These are phyloP conservation scores for Drosophila nigritarsus DNA, from an alignment of 2,888 invertebrate species.

Conservation along the genomic window DNA sequence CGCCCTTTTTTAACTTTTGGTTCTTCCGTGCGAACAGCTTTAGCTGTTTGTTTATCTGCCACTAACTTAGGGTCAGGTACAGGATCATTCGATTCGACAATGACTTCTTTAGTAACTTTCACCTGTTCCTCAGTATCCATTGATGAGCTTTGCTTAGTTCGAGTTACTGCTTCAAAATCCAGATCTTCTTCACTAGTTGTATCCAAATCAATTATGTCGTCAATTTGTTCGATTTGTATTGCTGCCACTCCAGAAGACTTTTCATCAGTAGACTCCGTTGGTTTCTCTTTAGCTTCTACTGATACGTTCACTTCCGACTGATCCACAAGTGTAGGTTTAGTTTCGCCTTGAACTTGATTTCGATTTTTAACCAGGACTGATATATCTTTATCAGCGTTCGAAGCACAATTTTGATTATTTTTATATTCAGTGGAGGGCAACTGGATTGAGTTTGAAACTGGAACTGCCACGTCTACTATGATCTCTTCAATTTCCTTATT, in stretches of 20 bases:
- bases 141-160: not conserved
- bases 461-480: not conserved
- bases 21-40: not conserved
- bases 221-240: not conserved
- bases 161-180: not conserved
- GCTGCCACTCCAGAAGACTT: not conserved
- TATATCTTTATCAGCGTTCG: not conserved
- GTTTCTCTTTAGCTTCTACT: not conserved
- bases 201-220: slow-evolving; percentile 9
- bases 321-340: not conserved
- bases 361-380: no score
- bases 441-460: not conserved
- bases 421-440: not conserved
- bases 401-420: not conserved
- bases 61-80: not conserved
- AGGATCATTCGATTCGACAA: slow-evolving; percentile 3
- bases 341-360: not conserved
- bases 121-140: not conserved
- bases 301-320: not conserved
- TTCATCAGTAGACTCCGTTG: not conserved
- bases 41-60: not conserved
- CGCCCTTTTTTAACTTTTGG: slow-evolving; percentile 4
- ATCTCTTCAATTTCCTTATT: not conserved
- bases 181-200: not conserved
- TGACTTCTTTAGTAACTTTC: not conserved